Evolutionary conservation across 2,113 vertebrate species (phyloP).

Genomic region (Etheostoma cragini): DNA sequence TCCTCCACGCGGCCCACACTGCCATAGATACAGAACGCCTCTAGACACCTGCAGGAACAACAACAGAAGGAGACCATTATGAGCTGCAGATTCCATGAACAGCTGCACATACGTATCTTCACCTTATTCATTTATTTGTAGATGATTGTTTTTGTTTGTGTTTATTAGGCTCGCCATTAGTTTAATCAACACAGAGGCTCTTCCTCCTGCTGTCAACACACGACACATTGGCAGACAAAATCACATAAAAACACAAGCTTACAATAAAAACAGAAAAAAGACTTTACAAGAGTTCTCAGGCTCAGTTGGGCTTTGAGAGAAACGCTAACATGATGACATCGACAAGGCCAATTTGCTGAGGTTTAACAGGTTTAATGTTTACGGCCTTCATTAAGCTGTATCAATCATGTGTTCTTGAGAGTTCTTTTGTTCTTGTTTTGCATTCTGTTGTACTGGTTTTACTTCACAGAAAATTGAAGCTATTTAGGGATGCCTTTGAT

Average conservation of each 20-base stretch:
- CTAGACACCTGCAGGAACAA: constrained; percentile 88
- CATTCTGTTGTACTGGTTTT: too few relatives aligned
- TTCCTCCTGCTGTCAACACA: neutral
- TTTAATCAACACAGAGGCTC: neutral
- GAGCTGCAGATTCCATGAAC: neutral
- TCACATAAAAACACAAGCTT: neutral
- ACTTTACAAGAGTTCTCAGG: neutral
- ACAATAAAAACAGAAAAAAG: neutral
- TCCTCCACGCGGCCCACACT: constrained; percentile 89
- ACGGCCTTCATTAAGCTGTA: too few relatives aligned
- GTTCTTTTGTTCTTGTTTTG: too few relatives aligned
- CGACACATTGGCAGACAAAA: neutral
- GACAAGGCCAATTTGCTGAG: too few relatives aligned
- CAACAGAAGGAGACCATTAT: constrained; percentile 3
- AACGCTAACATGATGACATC: too few relatives aligned
- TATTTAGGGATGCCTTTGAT: neutral
- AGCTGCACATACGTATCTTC: too few relatives aligned
- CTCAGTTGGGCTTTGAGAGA: neutral
- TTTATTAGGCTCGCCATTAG: neutral
- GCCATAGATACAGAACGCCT: constrained; percentile 94
- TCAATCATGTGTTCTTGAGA: too few relatives aligned
- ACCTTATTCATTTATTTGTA: too few relatives aligned
- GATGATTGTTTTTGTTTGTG: neutral
- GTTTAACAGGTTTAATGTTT: too few relatives aligned
- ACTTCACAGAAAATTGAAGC: too few relatives aligned